These are phyloP conservation scores for Ligdia adustata DNA, from an alignment of 2,888 invertebrate genomes.

Conservation along the genomic window DNA sequence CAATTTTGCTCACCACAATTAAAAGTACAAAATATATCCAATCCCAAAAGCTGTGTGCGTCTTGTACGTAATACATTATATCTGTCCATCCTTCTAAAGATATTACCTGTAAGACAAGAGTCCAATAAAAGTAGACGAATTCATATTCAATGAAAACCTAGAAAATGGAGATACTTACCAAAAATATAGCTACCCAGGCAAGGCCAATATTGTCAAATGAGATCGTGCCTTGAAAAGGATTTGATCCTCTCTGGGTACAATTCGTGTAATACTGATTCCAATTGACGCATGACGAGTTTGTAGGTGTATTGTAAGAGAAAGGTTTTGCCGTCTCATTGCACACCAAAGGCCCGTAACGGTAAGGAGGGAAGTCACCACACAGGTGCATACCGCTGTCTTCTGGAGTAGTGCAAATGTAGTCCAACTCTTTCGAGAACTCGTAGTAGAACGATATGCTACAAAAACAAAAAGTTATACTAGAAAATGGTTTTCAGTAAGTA, in stretches of 20 bases:
- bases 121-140: no score
- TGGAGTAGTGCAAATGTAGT: slow-evolving; percentile 98
- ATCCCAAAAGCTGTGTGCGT: slow-evolving; percentile 99
- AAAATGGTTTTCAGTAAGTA: slow-evolving; percentile 10
- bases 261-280: slow-evolving; percentile 99
- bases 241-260: slow-evolving; percentile 95
- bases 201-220: slow-evolving; percentile 99
- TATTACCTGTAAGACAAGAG: slow-evolving; percentile 92
- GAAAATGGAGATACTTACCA: slow-evolving; percentile 90
- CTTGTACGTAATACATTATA: slow-evolving; percentile 99
- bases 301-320: slow-evolving; percentile 85
- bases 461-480: slow-evolving; percentile 32
- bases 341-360: slow-evolving; percentile 87
- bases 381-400: slow-evolving; percentile 98
- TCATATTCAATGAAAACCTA: not conserved
- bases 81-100: slow-evolving; percentile 99
- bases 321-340: slow-evolving; percentile 91
- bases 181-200: slow-evolving; percentile 99
- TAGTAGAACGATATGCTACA: slow-evolving; percentile 91
- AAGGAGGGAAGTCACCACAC: slow-evolving; percentile 93
- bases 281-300: slow-evolving; percentile 94
- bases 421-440: slow-evolving; percentile 94
- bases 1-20: slow-evolving; percentile 95
- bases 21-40: slow-evolving; percentile 99
- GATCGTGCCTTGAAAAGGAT: slow-evolving; percentile 99